phyloP scores from a whole-genome alignment of 1,140 invertebrate genomes.

The Dendrolimus punctatus region DNA sequence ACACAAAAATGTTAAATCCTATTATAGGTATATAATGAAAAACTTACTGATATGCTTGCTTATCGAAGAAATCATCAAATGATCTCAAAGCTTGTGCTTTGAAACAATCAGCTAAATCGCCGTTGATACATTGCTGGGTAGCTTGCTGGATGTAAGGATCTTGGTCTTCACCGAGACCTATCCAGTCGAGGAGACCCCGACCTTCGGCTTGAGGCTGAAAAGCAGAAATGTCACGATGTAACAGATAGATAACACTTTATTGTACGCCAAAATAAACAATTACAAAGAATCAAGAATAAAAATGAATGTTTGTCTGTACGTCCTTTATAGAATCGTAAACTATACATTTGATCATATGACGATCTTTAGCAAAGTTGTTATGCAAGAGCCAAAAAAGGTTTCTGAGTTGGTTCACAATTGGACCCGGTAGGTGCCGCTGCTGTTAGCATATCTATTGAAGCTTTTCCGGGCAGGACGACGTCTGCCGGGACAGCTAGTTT shows the following conservation, averaged over 20 bases:
- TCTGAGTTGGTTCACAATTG: too few relatives aligned
- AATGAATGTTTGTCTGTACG: too few relatives aligned
- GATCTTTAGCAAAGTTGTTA: too few relatives aligned
- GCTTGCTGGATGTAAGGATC: constrained; percentile 83
- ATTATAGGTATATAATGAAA: not conserved
- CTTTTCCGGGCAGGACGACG: too few relatives aligned
- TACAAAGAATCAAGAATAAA: too few relatives aligned
- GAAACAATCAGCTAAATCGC: constrained; percentile 86
- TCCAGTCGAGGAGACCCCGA: constrained; percentile 79
- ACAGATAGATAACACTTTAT: not conserved
- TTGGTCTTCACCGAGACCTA: constrained; percentile 80
- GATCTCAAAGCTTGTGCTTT: constrained; percentile 82
- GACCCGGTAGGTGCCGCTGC: too few relatives aligned
- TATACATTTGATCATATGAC: too few relatives aligned
- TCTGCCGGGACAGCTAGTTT: too few relatives aligned
- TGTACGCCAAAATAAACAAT: too few relatives aligned
- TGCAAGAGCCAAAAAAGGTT: too few relatives aligned
- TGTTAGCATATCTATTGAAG: too few relatives aligned
- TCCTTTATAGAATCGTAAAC: too few relatives aligned
- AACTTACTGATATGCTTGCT: constrained; percentile 73
- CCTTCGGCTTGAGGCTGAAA: constrained; percentile 69
- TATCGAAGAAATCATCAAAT: constrained; percentile 83
- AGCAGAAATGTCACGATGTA: not conserved
- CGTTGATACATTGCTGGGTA: constrained; percentile 80
- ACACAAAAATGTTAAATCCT: not conserved